phyloP scores from a whole-genome alignment of 2,888 invertebrate species.

The Palloptera scutellata region DNA sequence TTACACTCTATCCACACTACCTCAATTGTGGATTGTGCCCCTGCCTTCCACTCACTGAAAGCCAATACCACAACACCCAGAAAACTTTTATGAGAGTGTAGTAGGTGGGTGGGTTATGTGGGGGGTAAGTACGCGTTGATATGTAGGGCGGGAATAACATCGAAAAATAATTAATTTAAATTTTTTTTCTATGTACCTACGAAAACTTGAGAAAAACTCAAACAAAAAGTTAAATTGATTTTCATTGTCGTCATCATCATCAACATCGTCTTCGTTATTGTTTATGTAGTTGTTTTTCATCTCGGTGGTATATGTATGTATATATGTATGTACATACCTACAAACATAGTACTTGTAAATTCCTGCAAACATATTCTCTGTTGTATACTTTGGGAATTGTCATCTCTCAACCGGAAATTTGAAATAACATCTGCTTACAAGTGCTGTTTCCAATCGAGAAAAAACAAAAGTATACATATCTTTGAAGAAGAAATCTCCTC shows the following conservation, averaged over 20 bases:
- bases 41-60: too few species aligned
- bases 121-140: background rate
- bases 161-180: constrained; percentile 15
- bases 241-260: constrained; percentile 14
- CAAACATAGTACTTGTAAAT: too few species aligned
- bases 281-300: background rate
- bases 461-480: background rate
- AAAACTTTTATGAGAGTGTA: too few species aligned
- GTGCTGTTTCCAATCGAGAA: background rate
- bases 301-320: background rate
- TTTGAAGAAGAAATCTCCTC: background rate
- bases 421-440: constrained; percentile 6
- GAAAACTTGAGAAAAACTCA: background rate
- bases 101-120: too few species aligned
- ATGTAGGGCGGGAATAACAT: background rate
- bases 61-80: too few species aligned
- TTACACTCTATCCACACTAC: too few species aligned
- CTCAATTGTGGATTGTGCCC: too few species aligned
- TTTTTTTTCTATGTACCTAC: background rate
- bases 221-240: constrained; percentile 16
- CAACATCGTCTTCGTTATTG: background rate
- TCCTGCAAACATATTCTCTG: background rate
- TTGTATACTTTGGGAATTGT: constrained; percentile 4
- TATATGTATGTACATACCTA: background rate
- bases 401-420: background rate